A percentile compares a stretch with the other conserved stretches of the same genome.
phyloP scores from a whole-genome alignment of 1,140 invertebrate species.

The Eriocheir sinensis region DNA sequence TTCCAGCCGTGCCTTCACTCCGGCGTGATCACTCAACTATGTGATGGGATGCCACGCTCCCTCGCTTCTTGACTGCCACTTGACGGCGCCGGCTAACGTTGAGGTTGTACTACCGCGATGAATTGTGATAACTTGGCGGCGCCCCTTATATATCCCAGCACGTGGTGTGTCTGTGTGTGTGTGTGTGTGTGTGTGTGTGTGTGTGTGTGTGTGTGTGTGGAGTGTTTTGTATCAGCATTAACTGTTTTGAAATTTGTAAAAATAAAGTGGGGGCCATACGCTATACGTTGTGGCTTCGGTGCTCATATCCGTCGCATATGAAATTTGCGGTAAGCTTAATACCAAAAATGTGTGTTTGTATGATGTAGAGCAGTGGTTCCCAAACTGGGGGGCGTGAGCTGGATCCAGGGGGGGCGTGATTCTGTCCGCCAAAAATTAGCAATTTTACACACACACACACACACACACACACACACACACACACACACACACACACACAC shows the following conservation, averaged over 20 bases:
- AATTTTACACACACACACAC: too few species aligned
- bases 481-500: too few species aligned
- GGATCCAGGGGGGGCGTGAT: too few species aligned
- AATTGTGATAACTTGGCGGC: not conserved
- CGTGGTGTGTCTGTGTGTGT: not conserved
- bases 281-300: too few species aligned
- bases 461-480: too few species aligned
- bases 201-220: constrained; percentile 46
- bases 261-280: not conserved
- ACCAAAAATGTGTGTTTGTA: too few species aligned
- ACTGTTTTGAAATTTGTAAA: not conserved
- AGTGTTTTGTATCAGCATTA: not conserved
- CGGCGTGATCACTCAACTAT: not conserved
- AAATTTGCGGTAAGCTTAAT: too few species aligned
- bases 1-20: not conserved
- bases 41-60: not conserved
- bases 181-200: constrained; percentile 52
- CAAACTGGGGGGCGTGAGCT: too few species aligned
- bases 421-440: too few species aligned
- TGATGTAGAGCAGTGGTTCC: too few species aligned
- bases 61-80: not conserved
- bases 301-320: too few species aligned
- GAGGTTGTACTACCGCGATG: not conserved
- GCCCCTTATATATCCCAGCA: not conserved
- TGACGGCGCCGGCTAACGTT: not conserved